Percentiles rank a stretch among this genome's conserved stretches.
Evolutionary conservation across 2,113 vertebrate species (phyloP).

Genomic region (Oryzias javanicus): DNA sequence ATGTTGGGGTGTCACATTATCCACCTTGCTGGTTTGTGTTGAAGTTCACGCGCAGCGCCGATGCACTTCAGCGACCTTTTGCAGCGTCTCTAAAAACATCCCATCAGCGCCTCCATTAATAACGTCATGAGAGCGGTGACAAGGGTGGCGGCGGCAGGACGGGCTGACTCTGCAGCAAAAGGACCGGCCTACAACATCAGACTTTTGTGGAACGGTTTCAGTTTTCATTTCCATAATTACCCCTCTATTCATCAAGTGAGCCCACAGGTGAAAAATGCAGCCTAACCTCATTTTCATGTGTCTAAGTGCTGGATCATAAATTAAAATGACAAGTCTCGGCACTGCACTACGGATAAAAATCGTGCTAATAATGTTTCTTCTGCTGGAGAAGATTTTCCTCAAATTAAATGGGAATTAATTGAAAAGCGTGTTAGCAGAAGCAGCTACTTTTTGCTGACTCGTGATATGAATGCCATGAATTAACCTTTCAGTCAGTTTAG

Average conservation of each 20-base stretch:
- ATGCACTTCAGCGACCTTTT: background rate
- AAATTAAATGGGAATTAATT: background rate
- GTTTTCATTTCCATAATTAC: background rate
- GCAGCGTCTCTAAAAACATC: background rate
- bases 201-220: background rate
- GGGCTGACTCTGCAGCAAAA: conserved; percentile 13
- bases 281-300: background rate
- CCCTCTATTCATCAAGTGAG: background rate
- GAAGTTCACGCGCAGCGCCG: background rate
- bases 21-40: background rate
- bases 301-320: background rate
- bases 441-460: background rate
- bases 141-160: conserved; percentile 9
- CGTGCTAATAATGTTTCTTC: background rate
- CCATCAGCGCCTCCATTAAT: conserved; percentile 1
- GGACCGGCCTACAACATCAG: background rate
- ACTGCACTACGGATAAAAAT: background rate
- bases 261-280: background rate
- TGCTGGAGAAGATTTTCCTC: background rate
- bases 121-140: conserved; percentile 8
- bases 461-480: conserved; percentile 13
- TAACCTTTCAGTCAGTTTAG: background rate
- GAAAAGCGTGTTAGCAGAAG: background rate
- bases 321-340: background rate
- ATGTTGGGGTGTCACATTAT: background rate